Evolutionary conservation across 1,140 invertebrate genomes (phyloP), one percentile per base, ranked within the genome.

Genomic region (Zaprionus camerounensis): DNA sequence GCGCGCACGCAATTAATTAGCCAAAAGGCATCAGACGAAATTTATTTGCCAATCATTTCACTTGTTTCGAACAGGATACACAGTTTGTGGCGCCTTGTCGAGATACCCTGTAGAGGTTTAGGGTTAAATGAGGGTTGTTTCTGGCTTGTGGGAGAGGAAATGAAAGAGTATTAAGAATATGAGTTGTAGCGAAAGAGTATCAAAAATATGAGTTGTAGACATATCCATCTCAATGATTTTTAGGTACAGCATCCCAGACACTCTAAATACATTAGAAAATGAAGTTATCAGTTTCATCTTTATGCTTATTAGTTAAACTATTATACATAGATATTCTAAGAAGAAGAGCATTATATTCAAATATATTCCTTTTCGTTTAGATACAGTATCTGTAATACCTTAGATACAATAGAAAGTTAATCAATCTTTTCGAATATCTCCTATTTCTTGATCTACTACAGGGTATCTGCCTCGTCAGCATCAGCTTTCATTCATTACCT

Each of bases 1-100:
- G 13, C 13, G 38, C 53, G 5, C 20, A 34, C 61, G 56, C 55
- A 65, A 59, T 76, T 76, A 76, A 72, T 76, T 76, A 59, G 31
- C 62, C 55, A 44, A 46, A 59, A 59, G 15, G 24, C 26, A 12
- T 26, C 31, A 20, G 61, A 28, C 41, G 17, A 66, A 66, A 75
- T 75, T 64, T 71, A 71, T 71, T 58, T 59, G 17, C 22, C 51
- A 57, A 56, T 66, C 51, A 26, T 65, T 64, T 38, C 24, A 64
- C 49, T 56, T 41, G 63, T 58, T 59, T 66, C 11, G 24, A 15
- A 7, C 46, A 72, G 51, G 12, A 38, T 24, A 15, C 34, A 22
- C n/a, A 68, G 3, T 61, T 59, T 36, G 31, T 67, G 49, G 24
- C 12, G n/a, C 26, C 22, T 0, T 22, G n/a, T 28, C 15, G 0